Base-by-base conservation (phyloP, 2,797 vertebrate species). In the Epinephelus coioides region DNA sequence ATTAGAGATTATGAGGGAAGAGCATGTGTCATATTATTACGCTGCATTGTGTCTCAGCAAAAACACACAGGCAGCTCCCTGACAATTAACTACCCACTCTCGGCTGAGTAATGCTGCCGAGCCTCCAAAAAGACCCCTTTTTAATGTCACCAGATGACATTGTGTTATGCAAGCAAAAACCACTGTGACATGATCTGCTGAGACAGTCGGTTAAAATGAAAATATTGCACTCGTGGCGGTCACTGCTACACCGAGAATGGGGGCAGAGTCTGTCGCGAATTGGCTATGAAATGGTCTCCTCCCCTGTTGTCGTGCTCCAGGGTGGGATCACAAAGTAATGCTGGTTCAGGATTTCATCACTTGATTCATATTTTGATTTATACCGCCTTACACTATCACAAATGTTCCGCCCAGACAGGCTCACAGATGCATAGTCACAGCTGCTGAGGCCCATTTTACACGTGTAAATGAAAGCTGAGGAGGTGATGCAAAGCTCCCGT, bases 31-130 rank as follows among this genome's bases (percentile, higher is more conserved):
- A 89, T 93, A 88, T 88, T 82, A 91, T 94, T 91, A 91, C 86
- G 57, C 71, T 54, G 79, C 78, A 87, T 88, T 91, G 91, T 89
- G 86, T 90, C 86, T 88, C 86, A 83, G 84, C 84, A 85, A 91
- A 92, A 93, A 94, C 82, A 89, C 87, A 78, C 87, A 73, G 64
- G 81, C 86, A 75, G 86, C 92, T 90, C 89, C 87, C 89, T 81
- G 83, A 92, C 90, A 94, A 94, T 94, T 94, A 94, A 83, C 91
- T 87, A 84, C 91, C 90, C 89, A 91, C 93, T 92, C 91, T 85
- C 47, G 53, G 86, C 85, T 91, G 90, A 93, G 86, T 88, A 90
- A 89, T 79, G 87, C 82, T 30, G 47, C 84, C 13, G 17, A 90
- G 85, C 73, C 69, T 87, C 85, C 73, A 80, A 92, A 92, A 88